Base-by-base conservation (phyloP, 1,140 invertebrate species). In the Brachionus manjavacas region DNA sequence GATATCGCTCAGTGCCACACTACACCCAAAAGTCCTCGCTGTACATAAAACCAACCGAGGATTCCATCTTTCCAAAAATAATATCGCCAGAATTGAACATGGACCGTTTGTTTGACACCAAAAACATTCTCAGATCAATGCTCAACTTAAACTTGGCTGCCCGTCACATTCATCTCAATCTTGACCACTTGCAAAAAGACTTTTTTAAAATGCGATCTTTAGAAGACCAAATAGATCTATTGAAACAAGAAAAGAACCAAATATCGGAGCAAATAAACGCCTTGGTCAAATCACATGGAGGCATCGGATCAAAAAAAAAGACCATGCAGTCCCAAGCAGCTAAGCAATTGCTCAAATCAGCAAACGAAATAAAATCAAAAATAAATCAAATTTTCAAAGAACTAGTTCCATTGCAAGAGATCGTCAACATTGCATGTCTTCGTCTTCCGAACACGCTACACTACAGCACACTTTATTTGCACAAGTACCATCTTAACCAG, bases 11-110 rank as follows among this genome's bases (percentile, higher is more conserved):
- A 35, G 79, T 81, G 8, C 79, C 79, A 4, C 79, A 81, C 25
- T 81, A 81, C n/a, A 81, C 52, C 1, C 79, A 81, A 68, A 60
- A 60, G 20, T 81, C 79, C 11, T 31, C 79, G 4, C n/a, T 81
- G n/a, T 81, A 35, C 41, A 81, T 81, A 4, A 60, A 68, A 81
- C 79, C 79, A 9, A 8, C 16, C 14, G 39, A 81, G 16, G 49
- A 64, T 3, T 81, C 55, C 4, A 25, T 68, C 11, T 81, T 81
- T 64, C 52, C 55, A 1, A 60, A 68, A 41, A 68, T 81, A 41
- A 81, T 81, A 3, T 64, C 23, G 1, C 79, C 79, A 8, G 79
- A 81, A 25, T 20, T 81, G 6, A 46, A 81, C 52, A 35, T 81
- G 79, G 52, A 81, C 41, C 79, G 52, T 1, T 12, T 81, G 23